These are phyloP conservation scores for Rugalucina vietnamica DNA, from an alignment of 2,888 invertebrate genomes.

Conservation along the genomic window DNA sequence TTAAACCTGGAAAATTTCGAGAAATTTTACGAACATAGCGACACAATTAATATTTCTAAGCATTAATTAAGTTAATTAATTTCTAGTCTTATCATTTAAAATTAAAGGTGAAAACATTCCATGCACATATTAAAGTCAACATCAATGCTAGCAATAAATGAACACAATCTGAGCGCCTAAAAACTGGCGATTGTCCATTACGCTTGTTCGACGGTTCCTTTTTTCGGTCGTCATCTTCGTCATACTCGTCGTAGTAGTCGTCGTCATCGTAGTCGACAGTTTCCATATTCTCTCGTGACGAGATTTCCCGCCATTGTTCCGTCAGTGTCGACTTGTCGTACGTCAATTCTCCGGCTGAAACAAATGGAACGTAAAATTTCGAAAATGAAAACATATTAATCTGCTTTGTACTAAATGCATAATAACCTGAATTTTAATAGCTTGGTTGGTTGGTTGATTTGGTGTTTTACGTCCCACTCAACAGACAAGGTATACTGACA, in stretches of 20 bases:
- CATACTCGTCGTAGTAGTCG: conserved; percentile 25
- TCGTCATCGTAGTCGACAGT: conserved; percentile 20
- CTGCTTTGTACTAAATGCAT: background rate
- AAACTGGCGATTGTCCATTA: no score
- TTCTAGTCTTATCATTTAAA: no score
- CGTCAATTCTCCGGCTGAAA: background rate
- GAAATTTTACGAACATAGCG: no score
- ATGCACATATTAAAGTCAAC: no score
- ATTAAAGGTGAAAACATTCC: no score
- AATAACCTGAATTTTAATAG: no score
- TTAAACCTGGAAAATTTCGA: no score
- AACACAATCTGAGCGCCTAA: no score
- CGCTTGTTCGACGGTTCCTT: background rate
- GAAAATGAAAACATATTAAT: background rate
- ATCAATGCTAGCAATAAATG: no score
- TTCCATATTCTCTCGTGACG: conserved; percentile 56
- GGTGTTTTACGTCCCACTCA: background rate
- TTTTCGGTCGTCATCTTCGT: conserved; percentile 8
- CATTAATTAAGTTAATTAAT: no score
- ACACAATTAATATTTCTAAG: no score
- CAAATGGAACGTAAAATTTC: background rate
- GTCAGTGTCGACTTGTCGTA: conserved; percentile 45
- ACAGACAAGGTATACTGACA: background rate
- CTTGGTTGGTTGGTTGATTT: background rate
- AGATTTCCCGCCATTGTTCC: conserved; percentile 50